A percentile compares a stretch with the other conserved stretches of the same genome.
phyloP scores from a whole-genome alignment of 2,113 vertebrate species.

The Myrmophylax atrothorax region DNA sequence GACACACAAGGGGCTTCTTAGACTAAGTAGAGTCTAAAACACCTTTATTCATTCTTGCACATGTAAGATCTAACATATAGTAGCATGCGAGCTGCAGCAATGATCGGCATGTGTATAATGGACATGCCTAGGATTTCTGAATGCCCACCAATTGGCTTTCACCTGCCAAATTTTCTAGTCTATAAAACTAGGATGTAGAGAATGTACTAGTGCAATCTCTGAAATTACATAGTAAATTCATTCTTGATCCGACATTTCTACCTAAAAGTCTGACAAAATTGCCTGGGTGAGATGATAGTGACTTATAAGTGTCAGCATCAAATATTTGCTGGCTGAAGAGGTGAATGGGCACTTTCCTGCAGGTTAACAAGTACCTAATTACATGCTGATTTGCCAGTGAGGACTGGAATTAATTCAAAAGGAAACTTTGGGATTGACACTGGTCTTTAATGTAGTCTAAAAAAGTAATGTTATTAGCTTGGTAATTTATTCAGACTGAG shows the following conservation, averaged over 20 bases:
- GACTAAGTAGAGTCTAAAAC: not conserved
- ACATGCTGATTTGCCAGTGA: not conserved
- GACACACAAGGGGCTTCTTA: not conserved
- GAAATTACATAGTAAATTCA: not conserved
- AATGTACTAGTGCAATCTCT: not conserved
- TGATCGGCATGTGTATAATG: not conserved
- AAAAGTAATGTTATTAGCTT: not conserved
- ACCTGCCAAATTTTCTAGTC: not conserved
- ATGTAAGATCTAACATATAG: not conserved
- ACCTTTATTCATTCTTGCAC: not conserved
- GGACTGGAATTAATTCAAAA: not conserved
- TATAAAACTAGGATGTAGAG: not conserved
- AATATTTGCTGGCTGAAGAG: not conserved
- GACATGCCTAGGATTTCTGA: not conserved
- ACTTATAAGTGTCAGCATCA: not conserved
- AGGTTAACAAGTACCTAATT: not conserved
- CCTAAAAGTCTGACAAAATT: not conserved
- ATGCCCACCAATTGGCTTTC: not conserved
- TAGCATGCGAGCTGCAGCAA: not conserved
- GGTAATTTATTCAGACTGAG: conserved; percentile 45
- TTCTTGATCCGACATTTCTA: not conserved
- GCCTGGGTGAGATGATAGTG: not conserved
- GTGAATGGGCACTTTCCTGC: not conserved
- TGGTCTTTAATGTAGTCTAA: conserved; percentile 16
- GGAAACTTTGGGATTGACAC: not conserved